phyloP scores from a whole-genome alignment of 2,888 invertebrate genomes.

The Germaria angustata region DNA sequence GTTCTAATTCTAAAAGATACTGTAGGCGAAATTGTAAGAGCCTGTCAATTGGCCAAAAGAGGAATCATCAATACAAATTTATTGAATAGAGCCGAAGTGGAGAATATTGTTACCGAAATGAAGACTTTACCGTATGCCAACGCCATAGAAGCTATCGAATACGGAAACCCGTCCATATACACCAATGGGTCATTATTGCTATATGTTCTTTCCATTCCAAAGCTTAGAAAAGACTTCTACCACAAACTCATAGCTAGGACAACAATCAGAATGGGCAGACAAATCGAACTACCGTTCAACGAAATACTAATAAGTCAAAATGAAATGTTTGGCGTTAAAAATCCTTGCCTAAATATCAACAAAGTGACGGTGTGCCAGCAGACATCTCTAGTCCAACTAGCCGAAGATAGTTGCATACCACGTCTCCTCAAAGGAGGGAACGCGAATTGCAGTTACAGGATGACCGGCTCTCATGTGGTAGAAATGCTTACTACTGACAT shows the following conservation, averaged over 20 bases:
- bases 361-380: neutral
- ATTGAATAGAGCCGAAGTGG: neutral
- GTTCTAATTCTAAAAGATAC: neutral
- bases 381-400: neutral
- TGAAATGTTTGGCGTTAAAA: neutral
- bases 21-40: neutral
- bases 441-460: neutral
- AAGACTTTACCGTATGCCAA: neutral
- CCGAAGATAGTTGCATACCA: neutral
- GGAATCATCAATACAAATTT: constrained; percentile 9
- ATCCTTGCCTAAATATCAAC: neutral
- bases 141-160: constrained; percentile 12
- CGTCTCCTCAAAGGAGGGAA: neutral
- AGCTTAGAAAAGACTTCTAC: neutral
- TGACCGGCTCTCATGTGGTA: too few species aligned
- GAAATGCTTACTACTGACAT: neutral
- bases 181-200: neutral
- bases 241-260: neutral
- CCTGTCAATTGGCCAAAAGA: constrained; percentile 2
- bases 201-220: neutral
- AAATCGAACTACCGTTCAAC: constrained; percentile 20
- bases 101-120: neutral
- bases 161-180: neutral
- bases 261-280: neutral
- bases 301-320: neutral